phyloP scores from a whole-genome alignment of 1,140 invertebrate genomes.

The Drosophila repleta region DNA sequence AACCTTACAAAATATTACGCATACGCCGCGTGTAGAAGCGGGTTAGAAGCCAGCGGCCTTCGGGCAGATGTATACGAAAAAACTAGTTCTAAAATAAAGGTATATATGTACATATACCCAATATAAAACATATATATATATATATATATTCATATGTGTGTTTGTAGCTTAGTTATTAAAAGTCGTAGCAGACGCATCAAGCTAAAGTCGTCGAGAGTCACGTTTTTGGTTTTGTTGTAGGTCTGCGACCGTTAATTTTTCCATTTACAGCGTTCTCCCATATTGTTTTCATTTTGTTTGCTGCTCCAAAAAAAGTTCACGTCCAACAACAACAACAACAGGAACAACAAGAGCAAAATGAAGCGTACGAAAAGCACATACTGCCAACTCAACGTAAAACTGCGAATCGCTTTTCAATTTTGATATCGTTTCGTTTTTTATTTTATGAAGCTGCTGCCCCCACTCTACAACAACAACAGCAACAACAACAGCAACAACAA shows the following conservation, averaged over 20 bases:
- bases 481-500: not conserved
- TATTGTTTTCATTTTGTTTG: slow-evolving; percentile 44
- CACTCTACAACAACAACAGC: slow-evolving; percentile 24
- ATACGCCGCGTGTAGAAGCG: slow-evolving; percentile 31
- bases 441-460: slow-evolving; percentile 23
- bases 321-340: not conserved
- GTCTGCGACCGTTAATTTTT: slow-evolving; percentile 67
- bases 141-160: slow-evolving; percentile 6
- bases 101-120: not conserved
- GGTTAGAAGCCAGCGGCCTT: slow-evolving; percentile 36
- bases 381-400: slow-evolving; percentile 65
- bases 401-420: slow-evolving; percentile 40
- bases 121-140: not conserved
- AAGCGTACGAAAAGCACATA: slow-evolving; percentile 71
- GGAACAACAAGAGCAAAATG: slow-evolving; percentile 25
- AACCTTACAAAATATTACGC: slow-evolving; percentile 51
- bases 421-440: slow-evolving; percentile 19
- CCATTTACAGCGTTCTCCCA: slow-evolving; percentile 52
- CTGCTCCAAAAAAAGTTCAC: not conserved
- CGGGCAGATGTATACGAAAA: slow-evolving; percentile 36
- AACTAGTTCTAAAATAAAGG: slow-evolving; percentile 43
- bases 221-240: slow-evolving; percentile 70
- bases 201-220: slow-evolving; percentile 48
- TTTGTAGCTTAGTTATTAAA: slow-evolving; percentile 7
- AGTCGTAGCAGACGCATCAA: slow-evolving; percentile 47